Percentiles rank a stretch among this genome's conserved stretches.
These are phyloP conservation scores for Achroia grisella DNA, from an alignment of 1,140 invertebrate species.

Conservation along the genomic window DNA sequence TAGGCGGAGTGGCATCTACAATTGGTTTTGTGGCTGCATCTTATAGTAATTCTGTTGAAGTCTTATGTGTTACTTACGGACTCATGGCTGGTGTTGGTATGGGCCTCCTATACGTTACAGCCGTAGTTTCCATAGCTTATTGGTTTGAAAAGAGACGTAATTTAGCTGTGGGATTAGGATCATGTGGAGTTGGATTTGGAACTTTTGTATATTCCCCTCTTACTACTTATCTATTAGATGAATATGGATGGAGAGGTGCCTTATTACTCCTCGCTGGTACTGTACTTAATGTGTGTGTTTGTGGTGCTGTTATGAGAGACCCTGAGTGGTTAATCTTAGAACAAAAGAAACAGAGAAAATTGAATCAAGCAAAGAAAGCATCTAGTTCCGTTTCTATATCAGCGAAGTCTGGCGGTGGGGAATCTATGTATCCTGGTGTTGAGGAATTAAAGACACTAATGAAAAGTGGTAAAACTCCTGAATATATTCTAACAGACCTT, in stretches of 20 bases:
- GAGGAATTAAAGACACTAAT: constrained; percentile 81
- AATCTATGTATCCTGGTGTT: constrained; percentile 75
- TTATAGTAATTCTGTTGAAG: constrained; percentile 80
- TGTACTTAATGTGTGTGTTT: constrained; percentile 92
- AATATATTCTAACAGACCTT: constrained; percentile 80
- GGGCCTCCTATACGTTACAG: constrained; percentile 90
- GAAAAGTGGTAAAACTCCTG: constrained; percentile 80
- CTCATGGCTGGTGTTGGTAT: constrained; percentile 89
- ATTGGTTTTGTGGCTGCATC: constrained; percentile 87
- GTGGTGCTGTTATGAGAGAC: constrained; percentile 90
- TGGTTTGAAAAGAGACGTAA: constrained; percentile 96
- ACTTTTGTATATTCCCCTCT: constrained; percentile 90
- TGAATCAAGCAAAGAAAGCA: constrained; percentile 60
- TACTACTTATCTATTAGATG: constrained; percentile 80
- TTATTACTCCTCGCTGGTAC: constrained; percentile 87
- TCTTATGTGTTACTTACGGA: constrained; percentile 89
- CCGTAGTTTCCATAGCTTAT: constrained; percentile 94
- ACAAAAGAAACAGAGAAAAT: constrained; percentile 70
- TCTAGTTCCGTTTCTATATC: constrained; percentile 73
- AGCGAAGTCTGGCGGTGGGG: constrained; percentile 62
- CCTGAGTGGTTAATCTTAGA: constrained; percentile 84
- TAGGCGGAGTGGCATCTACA: constrained; percentile 83
- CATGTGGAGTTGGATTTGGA: constrained; percentile 91
- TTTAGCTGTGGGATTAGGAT: constrained; percentile 93
- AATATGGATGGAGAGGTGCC: constrained; percentile 91